Base-by-base conservation (phyloP, 2,888 invertebrate species). In the Eupithecia centaureata region DNA sequence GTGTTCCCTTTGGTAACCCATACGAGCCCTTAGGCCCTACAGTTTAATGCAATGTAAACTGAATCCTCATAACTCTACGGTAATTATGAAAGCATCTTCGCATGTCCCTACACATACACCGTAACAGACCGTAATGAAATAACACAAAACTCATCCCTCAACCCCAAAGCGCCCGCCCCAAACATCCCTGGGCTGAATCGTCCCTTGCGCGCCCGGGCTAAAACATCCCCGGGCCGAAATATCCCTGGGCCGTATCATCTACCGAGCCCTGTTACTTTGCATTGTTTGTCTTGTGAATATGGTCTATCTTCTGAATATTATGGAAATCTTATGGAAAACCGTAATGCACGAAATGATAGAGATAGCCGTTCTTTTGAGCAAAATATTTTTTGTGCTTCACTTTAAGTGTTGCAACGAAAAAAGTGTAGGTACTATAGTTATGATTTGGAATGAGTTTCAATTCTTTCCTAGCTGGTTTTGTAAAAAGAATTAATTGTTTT, bases 221-320 rank as follows among this genome's bases (percentile, higher is more conserved):
- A 38, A 38, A 7, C 8, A 42, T n/a, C 42, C 42, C 8, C 18
- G 12, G n/a, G 38, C n/a, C 5, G 8, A 42, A 42, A 18, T 18
- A 0, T 42, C 42, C 18, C 42, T 18, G 12, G n/a, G 38, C n/a
- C 5, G 8, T 18, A 42, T 42, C 10, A 0, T 42, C 42, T 8
- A n/a, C 10, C 2, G 42, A 42, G 42, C 42, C 42, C 10, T 18
- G 42, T 42, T 42, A 10, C 42, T 42, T 42, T 42, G 18, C 42
- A 42, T 38, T 38, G n/a, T 38, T 38, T 38, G n/a, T 38, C n/a
- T n/a, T 38, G n/a, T 38, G 38, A 38, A 38, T 42, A 42, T 5
- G n/a, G 18, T 18, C n/a, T 42, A 18, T 42, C 42, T n/a, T n/a
- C n/a, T n/a, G n/a, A n/a, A 42, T 2, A 18, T 38, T 18, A 18